These are phyloP conservation scores for Orthosia gothica DNA, from an alignment of 2,888 invertebrate species.

Conservation along the genomic window DNA sequence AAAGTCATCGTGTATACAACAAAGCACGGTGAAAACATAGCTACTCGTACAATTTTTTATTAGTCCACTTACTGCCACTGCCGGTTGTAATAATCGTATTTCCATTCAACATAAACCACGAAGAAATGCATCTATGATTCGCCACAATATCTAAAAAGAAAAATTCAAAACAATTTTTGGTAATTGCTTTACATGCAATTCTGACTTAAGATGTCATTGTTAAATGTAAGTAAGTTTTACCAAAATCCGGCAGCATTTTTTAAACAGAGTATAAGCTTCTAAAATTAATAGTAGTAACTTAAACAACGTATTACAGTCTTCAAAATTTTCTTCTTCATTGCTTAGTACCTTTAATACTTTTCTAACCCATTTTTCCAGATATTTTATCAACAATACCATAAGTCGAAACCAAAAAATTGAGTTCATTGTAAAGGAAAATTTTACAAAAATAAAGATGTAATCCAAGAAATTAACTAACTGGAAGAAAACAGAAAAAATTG, in stretches of 20 bases:
- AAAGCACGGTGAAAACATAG: no score
- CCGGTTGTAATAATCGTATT: background rate
- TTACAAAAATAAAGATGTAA: background rate
- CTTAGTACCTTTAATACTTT: background rate
- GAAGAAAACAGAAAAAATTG: background rate
- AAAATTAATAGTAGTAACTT: background rate
- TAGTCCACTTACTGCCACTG: no score
- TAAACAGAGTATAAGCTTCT: background rate
- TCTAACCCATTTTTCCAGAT: conserved; percentile 1
- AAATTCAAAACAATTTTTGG: background rate
- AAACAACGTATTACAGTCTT: background rate
- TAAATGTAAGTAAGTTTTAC: background rate
- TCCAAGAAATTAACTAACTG: background rate
- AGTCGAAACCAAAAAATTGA: conserved; percentile 2
- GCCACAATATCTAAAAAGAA: conserved; percentile 11
- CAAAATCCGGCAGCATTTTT: background rate
- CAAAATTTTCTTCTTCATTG: background rate
- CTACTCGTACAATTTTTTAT: no score
- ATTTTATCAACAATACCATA: background rate
- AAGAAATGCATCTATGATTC: background rate
- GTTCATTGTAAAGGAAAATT: conserved; percentile 1
- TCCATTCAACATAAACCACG: background rate
- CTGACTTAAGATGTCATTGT: no score
- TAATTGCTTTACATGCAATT: no score
- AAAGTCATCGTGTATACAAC: no score